Evolutionary conservation across 2,797 vertebrate species (phyloP).

Genomic region (Lacerta bilineata): DNA sequence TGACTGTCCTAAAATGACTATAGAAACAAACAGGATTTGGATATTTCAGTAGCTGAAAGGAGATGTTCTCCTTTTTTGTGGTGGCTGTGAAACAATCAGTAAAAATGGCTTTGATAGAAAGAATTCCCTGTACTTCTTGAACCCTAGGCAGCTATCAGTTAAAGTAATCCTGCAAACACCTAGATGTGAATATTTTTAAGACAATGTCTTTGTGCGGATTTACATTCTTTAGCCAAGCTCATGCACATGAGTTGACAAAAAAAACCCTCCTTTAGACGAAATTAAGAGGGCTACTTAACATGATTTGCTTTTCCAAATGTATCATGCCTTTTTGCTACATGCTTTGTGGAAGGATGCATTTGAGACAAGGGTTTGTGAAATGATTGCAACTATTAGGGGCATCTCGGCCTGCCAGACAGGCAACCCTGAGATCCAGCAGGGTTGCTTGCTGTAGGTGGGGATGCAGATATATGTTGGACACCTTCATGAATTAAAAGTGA

Average conservation of each 20-base stretch:
- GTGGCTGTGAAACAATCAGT: not conserved
- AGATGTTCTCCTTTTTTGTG: conserved; percentile 6
- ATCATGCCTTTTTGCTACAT: not conserved
- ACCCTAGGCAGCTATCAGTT: not conserved
- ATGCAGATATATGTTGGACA: not conserved
- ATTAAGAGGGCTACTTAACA: conserved; percentile 1
- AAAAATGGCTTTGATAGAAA: not conserved
- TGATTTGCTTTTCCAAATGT: not conserved
- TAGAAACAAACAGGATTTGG: conserved; percentile 38
- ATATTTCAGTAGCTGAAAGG: conserved; percentile 11
- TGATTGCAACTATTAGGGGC: not conserved
- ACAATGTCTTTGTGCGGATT: not conserved
- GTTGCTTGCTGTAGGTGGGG: not conserved
- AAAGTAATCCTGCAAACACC: not conserved
- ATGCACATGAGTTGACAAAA: not conserved
- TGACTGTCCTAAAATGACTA: not conserved
- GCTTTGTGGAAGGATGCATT: not conserved
- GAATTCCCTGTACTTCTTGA: not conserved
- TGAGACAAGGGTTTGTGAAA: conserved; percentile 7
- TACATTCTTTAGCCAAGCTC: not conserved
- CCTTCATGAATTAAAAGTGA: not conserved
- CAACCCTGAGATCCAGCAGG: not conserved
- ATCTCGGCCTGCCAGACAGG: not conserved
- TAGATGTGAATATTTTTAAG: not conserved
- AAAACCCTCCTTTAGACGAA: conserved; percentile 10